Base-by-base conservation (phyloP, 2,113 vertebrate species). In the Trogon melanurus region DNA sequence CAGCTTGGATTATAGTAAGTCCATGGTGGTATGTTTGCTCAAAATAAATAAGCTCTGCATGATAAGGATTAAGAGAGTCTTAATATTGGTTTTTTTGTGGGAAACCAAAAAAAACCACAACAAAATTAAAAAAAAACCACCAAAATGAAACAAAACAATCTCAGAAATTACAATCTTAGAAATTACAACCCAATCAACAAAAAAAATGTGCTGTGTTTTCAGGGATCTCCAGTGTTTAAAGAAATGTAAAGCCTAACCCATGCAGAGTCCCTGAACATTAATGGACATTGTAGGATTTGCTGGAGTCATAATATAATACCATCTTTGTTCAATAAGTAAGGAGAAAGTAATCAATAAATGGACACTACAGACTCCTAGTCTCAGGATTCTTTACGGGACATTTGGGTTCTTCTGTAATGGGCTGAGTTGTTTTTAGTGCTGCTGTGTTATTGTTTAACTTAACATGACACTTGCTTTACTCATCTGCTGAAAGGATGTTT, bases 291-390 rank as follows among this genome's bases (percentile, higher is more conserved):
- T 85, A 57, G 79, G 90, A 84, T 94, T 90, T 96, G 16, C n/a
- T 81, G 21, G 53, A 95, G 79, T 88, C 65, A 92, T 79, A 89
- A 65, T 61, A 73, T 72, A 90, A 94, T 76, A 90, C 73, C 88
- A 83, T 91, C 21, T 93, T 66, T 58, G 38, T 85, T 96, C 96
- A 94, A 94, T 97, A 97, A 84, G 71, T 89, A 93, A 88, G 38
- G 34, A 96, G 79, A 96, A 96, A 93, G 13, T 56, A 94, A 96
- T 97, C 96, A 93, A 96, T 97, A 96, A 64, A 74, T 0, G 5
- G 72, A 93, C 50, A 84, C 38, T 86, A 84, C 53, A 81, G 57
- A 85, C 83, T 95, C 41, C 64, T 74, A 79, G 48, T 93, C 38
- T 76, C 51, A 82, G 45, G 60, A 57, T 41, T 69, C 60, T 89